Evolutionary conservation across 2,888 invertebrate species (phyloP), one percentile per base, ranked within the genome.

Genomic region (Callimorpha dominula): DNA sequence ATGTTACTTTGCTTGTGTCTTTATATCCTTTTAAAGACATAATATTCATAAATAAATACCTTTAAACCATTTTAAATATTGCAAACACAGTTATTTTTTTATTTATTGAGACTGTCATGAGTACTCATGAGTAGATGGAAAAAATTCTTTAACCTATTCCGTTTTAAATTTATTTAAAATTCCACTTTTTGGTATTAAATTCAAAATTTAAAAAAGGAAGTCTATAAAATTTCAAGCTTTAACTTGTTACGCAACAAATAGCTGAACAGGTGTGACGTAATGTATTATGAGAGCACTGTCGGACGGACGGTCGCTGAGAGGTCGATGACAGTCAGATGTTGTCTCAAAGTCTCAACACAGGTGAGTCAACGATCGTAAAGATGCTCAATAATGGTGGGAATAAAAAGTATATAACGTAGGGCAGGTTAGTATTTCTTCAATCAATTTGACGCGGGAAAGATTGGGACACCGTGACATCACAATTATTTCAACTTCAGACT

Each of bases 241-340:
- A 72, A 52, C 31, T 67, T 15, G n/a, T 76, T 73, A 76, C 67
- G 72, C 73, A 81, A 82, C 68, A 62, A 79, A 79, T 68, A 70
- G 50, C 43, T 65, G 65, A 73, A 74, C 60, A 67, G 11, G 17
- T 67, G 67, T 80, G 78, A 74, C 62, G 72, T 80, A 82, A 82
- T 57, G 60, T 82, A 65, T 74, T 73, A 78, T 78, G 79, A 78
- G 79, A 83, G 77, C 65, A 70, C 66, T 20, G 72, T 72, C 64
- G 75, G 71, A 70, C 75, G 49, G 66, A 65, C 71, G 67, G 63
- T 70, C 63, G 69, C 50, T 15, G 50, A 63, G 78, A 80, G 84
- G 84, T 84, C 84, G 80, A 77, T 74, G 80, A 77, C 80, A 75
- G 77, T 67, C 69, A 69, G 42, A 63, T 69, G n/a, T 40, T 63